phyloP scores from a whole-genome alignment of 2,888 invertebrate genomes.

The Dendrolimus pini region DNA sequence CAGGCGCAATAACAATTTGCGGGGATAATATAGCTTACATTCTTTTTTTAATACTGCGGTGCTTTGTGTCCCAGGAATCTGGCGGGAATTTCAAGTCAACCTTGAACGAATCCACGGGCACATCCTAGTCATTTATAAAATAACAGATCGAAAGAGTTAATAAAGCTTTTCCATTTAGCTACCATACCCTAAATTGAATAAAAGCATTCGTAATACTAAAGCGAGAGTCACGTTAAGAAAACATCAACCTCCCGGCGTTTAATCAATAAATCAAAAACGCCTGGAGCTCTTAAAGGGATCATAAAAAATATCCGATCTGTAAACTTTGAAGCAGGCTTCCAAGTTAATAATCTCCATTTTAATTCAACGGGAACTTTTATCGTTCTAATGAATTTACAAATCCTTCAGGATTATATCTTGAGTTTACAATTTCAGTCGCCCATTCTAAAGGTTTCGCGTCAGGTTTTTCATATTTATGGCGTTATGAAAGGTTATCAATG shows the following conservation, averaged over 20 bases:
- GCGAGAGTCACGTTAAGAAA: background rate
- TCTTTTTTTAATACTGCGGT: too few species aligned
- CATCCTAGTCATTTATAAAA: too few species aligned
- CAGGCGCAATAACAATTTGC: too few species aligned
- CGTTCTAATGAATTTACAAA: slow-evolving; percentile 53
- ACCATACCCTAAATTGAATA: too few species aligned
- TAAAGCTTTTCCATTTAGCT: too few species aligned
- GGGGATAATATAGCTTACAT: too few species aligned
- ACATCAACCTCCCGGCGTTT: background rate
- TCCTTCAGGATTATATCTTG: slow-evolving; percentile 36
- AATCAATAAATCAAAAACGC: background rate
- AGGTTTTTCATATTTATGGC: background rate
- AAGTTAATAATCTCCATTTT: slow-evolving; percentile 50
- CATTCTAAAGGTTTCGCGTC: background rate
- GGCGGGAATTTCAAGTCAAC: too few species aligned
- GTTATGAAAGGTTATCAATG: background rate
- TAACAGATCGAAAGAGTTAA: too few species aligned
- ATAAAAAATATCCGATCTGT: slow-evolving; percentile 25
- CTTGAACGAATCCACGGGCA: too few species aligned
- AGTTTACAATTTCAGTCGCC: slow-evolving; percentile 22
- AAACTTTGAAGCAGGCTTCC: slow-evolving; percentile 25
- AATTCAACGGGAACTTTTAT: slow-evolving; percentile 48
- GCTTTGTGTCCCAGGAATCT: too few species aligned
- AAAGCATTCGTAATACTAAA: too few species aligned
- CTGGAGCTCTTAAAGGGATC: background rate